These are phyloP conservation scores for Cottoperca gobio DNA, from an alignment of 2,797 vertebrate genomes.

Conservation along the genomic window DNA sequence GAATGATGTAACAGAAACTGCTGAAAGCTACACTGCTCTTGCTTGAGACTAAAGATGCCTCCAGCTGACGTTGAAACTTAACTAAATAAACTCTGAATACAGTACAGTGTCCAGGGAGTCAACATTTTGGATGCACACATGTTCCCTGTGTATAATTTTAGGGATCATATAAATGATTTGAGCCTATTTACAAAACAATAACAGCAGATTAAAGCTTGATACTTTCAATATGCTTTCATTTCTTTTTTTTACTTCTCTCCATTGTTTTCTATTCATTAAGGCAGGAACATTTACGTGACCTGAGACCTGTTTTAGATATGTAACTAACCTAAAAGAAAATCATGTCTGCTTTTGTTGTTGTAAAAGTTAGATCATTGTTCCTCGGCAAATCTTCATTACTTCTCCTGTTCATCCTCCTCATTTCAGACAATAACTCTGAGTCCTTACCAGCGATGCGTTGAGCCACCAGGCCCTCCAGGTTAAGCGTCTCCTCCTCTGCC, in stretches of 20 bases:
- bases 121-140: not conserved
- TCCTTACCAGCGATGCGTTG: constrained; percentile 96
- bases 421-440: not conserved
- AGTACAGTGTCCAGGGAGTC: not conserved
- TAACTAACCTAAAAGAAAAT: not conserved
- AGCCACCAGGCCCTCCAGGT: constrained; percentile 95
- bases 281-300: not conserved
- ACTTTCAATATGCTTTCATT: not conserved
- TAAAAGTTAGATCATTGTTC: not conserved
- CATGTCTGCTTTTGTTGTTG: not conserved
- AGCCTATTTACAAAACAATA: not conserved
- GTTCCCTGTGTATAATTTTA: not conserved
- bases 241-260: not conserved
- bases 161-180: not conserved
- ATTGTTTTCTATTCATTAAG: not conserved
- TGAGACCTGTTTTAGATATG: not conserved
- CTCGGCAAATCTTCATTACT: not conserved
- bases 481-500: constrained; percentile 89
- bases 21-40: constrained; percentile 40
- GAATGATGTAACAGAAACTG: constrained; percentile 47
- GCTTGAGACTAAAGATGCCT: not conserved
- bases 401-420: not conserved
- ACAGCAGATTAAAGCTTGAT: not conserved
- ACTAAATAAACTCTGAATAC: not conserved
- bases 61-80: not conserved